Evolutionary conservation across 2,113 vertebrate genomes (phyloP).

Genomic region (Otus sunia): DNA sequence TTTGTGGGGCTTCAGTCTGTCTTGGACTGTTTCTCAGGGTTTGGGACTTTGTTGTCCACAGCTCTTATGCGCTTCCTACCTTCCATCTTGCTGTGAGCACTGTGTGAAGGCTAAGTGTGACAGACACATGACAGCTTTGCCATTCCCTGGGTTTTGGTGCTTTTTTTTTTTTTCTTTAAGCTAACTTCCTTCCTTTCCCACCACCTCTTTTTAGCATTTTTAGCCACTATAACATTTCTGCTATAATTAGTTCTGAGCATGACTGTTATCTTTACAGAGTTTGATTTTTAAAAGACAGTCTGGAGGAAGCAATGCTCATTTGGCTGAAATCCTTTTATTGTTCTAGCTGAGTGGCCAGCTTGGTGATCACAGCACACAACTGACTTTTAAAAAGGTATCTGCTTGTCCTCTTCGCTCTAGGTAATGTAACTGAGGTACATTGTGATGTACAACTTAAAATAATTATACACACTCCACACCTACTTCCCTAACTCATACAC

Average conservation of each 20-base stretch:
- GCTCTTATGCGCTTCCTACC: neutral
- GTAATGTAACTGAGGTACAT: neutral
- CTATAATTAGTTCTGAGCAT: constrained; percentile 32
- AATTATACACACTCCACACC: neutral
- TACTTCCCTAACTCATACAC: no score
- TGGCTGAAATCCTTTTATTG: constrained; percentile 58
- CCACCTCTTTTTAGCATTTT: constrained; percentile 9
- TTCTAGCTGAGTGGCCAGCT: neutral
- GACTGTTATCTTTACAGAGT: constrained; percentile 28
- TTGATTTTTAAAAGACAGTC: constrained; percentile 31
- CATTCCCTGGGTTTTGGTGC: neutral
- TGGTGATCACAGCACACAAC: neutral
- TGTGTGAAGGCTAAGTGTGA: neutral
- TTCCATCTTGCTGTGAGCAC: rapidly evolving
- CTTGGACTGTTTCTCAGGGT: neutral
- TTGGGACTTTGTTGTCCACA: neutral
- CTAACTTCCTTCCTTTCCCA: constrained; percentile 50
- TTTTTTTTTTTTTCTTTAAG: neutral
- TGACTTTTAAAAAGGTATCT: neutral
- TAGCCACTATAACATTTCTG: neutral
- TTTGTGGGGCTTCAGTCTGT: neutral
- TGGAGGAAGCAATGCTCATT: constrained; percentile 43
- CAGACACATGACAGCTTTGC: neutral
- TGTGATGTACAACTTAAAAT: neutral
- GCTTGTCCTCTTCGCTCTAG: neutral